Evolutionary conservation across 2,888 invertebrate genomes (phyloP).

Genomic region (Bimastos eiseni): DNA sequence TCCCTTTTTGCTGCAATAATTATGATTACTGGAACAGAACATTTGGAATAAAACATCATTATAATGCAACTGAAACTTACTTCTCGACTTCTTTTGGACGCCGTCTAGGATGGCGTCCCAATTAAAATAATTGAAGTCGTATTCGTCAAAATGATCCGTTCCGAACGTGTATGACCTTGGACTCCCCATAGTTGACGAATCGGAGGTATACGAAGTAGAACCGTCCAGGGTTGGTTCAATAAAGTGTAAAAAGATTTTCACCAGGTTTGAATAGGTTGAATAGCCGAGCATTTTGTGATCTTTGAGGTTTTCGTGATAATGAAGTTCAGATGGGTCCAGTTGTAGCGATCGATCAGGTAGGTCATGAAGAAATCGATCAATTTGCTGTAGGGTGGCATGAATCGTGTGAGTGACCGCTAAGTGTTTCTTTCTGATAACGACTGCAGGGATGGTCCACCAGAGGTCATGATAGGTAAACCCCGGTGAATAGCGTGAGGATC

Average conservation of each 20-base stretch:
- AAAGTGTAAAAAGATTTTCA: background rate
- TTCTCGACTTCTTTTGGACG: constrained; percentile 31
- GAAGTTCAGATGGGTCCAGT: constrained; percentile 21
- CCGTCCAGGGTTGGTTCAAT: background rate
- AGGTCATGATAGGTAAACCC: constrained; percentile 85
- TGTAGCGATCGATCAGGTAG: constrained; percentile 19
- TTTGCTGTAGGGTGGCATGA: constrained; percentile 27
- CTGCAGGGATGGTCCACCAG: constrained; percentile 53
- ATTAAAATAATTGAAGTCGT: background rate
- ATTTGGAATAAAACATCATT: too few species aligned
- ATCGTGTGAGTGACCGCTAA: constrained; percentile 36
- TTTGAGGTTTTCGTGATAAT: constrained; percentile 32
- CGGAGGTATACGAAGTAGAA: background rate
- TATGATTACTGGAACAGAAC: too few species aligned
- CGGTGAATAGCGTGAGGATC: constrained; percentile 81
- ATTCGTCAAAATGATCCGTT: constrained; percentile 29
- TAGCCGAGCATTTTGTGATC: background rate
- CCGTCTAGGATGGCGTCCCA: constrained; percentile 30
- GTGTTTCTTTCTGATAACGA: constrained; percentile 46
- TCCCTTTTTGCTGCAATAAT: too few species aligned
- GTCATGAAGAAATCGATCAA: constrained; percentile 28
- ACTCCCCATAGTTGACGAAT: too few species aligned
- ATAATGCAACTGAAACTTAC: constrained; percentile 20
- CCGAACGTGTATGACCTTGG: background rate
- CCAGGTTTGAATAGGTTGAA: background rate